Evolutionary conservation across 2,113 vertebrate species (phyloP).

Genomic region (Phoxinus phoxinus): DNA sequence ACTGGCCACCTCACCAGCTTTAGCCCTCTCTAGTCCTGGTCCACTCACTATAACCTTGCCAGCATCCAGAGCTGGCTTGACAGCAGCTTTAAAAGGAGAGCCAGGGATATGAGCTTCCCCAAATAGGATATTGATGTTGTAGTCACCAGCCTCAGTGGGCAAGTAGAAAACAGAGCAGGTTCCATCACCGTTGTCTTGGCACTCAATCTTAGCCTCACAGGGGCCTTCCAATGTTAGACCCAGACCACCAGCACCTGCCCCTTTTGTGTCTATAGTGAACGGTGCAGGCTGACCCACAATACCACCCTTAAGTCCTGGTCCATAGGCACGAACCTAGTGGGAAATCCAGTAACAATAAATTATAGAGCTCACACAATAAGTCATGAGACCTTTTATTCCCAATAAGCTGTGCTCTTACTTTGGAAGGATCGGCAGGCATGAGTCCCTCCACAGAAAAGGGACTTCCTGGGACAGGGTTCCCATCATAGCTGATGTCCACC

Average conservation of each 20-base stretch:
- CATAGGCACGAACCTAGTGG: slow-evolving; percentile 85
- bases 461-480: slow-evolving; percentile 89
- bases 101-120: slow-evolving; percentile 89
- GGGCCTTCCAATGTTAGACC: slow-evolving; percentile 91
- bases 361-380: background rate
- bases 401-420: slow-evolving; percentile 73
- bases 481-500: slow-evolving; percentile 91
- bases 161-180: slow-evolving; percentile 91
- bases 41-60: slow-evolving; percentile 89
- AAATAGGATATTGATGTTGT: slow-evolving; percentile 89
- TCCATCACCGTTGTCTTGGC: slow-evolving; percentile 89
- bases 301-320: slow-evolving; percentile 88
- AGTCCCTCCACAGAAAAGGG: slow-evolving; percentile 90
- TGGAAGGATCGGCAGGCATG: slow-evolving; percentile 90
- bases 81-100: slow-evolving; percentile 87
- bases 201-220: slow-evolving; percentile 91
- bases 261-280: slow-evolving; percentile 91
- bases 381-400: background rate
- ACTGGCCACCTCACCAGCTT: slow-evolving; percentile 80
- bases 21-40: slow-evolving; percentile 86
- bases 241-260: slow-evolving; percentile 86
- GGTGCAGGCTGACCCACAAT: slow-evolving; percentile 85
- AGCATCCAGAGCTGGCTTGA: slow-evolving; percentile 83
- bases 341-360: background rate
- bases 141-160: slow-evolving; percentile 87